A percentile compares a stretch with the other conserved stretches of the same genome.
These are phyloP conservation scores for Crotophaga sulcirostris DNA, from an alignment of 2,113 vertebrate species.

Conservation along the genomic window DNA sequence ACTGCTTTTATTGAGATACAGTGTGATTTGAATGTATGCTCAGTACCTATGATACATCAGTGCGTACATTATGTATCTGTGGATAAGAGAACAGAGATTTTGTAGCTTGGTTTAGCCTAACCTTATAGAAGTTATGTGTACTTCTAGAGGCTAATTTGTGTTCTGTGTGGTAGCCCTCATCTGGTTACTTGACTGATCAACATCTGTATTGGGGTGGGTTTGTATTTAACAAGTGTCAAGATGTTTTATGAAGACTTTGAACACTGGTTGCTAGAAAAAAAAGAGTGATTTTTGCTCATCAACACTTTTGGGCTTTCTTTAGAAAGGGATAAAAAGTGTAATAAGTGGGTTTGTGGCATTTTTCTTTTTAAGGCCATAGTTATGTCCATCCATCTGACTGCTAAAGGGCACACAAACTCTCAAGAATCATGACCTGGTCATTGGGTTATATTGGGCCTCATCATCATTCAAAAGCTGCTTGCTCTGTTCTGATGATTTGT, in stretches of 20 bases:
- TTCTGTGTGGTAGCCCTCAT: not conserved
- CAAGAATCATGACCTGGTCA: not conserved
- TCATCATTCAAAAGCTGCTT: not conserved
- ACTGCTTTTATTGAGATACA: not conserved
- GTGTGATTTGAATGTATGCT: not conserved
- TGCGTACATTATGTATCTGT: accelerated
- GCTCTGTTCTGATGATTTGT: accelerated
- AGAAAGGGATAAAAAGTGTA: not conserved
- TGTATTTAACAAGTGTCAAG: not conserved
- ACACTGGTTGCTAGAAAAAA: not conserved
- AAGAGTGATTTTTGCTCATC: not conserved
- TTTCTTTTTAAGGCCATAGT: not conserved
- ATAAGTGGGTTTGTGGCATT: not conserved
- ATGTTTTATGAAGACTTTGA: not conserved
- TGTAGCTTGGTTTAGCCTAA: not conserved
- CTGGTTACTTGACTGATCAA: not conserved
- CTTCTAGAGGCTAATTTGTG: not conserved
- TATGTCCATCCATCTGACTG: not conserved
- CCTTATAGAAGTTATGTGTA: not conserved
- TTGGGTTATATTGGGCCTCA: accelerated
- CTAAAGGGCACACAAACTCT: not conserved
- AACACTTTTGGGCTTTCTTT: not conserved
- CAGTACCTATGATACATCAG: not conserved
- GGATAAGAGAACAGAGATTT: not conserved
- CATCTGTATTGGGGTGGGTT: not conserved